Evolutionary conservation across 1,140 invertebrate genomes (phyloP).

Genomic region (Aplysia californica): DNA sequence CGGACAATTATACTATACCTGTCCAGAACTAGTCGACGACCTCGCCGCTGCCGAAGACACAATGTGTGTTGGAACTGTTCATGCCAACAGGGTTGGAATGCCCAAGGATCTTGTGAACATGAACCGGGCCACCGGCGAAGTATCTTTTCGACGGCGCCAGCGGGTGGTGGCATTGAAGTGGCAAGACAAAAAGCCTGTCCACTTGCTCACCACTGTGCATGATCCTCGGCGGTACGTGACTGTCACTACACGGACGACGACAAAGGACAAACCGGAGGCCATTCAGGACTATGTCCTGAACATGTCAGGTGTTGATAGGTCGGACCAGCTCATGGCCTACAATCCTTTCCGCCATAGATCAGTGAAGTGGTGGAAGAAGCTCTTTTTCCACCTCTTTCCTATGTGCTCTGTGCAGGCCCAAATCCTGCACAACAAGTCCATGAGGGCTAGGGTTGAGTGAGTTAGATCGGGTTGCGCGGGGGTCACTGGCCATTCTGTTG

Average conservation of each 20-base stretch:
- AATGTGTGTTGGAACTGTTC: neutral
- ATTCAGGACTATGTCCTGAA: neutral
- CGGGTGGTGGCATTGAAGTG: neutral
- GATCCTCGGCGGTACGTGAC: neutral
- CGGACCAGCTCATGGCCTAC: conserved; percentile 19
- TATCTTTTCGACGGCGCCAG: neutral
- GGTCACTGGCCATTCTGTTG: too few species aligned
- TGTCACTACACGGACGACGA: too few species aligned
- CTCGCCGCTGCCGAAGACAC: neutral
- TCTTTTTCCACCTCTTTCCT: neutral
- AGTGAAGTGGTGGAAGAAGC: conserved; percentile 21
- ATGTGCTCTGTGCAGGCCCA: neutral
- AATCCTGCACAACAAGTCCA: neutral
- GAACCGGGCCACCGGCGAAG: neutral
- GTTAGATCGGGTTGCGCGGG: too few species aligned
- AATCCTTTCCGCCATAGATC: conserved; percentile 1
- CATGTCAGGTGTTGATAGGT: conserved; percentile 21
- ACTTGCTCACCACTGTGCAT: neutral
- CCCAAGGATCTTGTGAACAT: neutral
- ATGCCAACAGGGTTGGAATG: neutral
- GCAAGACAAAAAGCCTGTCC: neutral
- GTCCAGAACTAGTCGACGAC: conserved; percentile 17
- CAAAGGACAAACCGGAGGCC: neutral
- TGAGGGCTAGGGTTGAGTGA: too few species aligned
- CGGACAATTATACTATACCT: conserved; percentile 37